Base-by-base conservation (phyloP, 2,888 invertebrate genomes). In the Tenthredo distinguenda region DNA sequence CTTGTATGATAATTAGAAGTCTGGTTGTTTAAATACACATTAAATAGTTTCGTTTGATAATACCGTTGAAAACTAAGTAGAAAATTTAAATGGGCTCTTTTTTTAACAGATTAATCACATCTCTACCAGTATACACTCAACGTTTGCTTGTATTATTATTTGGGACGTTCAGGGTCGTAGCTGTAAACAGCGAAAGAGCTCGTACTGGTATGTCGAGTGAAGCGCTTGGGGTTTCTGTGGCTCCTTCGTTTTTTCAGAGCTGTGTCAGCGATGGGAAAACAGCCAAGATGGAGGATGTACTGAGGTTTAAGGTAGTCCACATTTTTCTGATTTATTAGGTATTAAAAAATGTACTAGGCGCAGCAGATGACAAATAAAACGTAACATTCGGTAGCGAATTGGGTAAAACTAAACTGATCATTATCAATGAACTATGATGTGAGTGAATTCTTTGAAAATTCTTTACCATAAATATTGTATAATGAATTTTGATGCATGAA, bases 151-250 rank as follows among this genome's bases (percentile, higher is more conserved):
- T 99, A 90, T 95, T 99, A 89, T 95, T 99, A 87, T 99, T 99
- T 94, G 99, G 99, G 89, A 99, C 99, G 91, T 99, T 99, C 95
- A 96, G 98, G 90, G 98, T 98, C 89, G 98, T 99, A 94, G 98
- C 98, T 34, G 98, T 98, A 89, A 98, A 98, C 93, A 97, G 98
- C 90, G 98, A 98, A 89, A 96, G 97, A 93, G 97, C 97, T 90
- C 96, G 96, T 91, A 98, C 98, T 84, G 98, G 98, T 90, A 99
- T 99, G 99, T 98, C 98, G 89, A 98, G 98, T 90, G 98, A 99
- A 94, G 98, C 99, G 68, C 95, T 99, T 89, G 98, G 98, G 87
- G 98, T 99, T 91, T 98, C 98, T 65, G 99, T 99, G 79, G 99
- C 99, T 84, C 99, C 99, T 34, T 98, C 98, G 90, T 98, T 99